Conservation (phyloP, 2,113 vertebrate species). For the Leucopsar rothschildi region DNA sequence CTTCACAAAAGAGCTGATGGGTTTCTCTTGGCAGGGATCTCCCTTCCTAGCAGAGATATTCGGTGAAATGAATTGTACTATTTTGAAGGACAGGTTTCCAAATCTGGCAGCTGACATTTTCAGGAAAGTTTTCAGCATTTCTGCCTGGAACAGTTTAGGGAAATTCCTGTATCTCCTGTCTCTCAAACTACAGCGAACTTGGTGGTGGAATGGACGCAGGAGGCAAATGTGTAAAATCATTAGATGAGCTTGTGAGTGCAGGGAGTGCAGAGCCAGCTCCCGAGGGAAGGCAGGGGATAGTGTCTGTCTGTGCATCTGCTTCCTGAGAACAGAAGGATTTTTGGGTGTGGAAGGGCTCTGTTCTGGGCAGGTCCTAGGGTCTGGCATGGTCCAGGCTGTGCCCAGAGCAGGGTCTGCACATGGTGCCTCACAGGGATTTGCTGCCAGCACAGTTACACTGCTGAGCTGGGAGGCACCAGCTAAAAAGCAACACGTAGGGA, state of each 20-base stretch:
- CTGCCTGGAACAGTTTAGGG: neutral
- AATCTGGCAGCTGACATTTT: neutral
- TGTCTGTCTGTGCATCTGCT: neutral
- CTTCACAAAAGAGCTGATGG: neutral
- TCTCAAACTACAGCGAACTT: rapidly evolving
- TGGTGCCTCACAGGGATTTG: neutral
- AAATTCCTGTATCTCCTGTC: neutral
- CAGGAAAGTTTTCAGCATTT: neutral
- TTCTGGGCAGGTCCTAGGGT: neutral
- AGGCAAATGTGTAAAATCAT: neutral
- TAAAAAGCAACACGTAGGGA: rapidly evolving
- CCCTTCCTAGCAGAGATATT: neutral
- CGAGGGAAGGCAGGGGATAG: rapidly evolving
- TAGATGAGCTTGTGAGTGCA: neutral
- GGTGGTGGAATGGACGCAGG: neutral
- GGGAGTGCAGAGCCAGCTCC: rapidly evolving
- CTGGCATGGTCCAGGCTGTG: neutral
- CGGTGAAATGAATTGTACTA: neutral
- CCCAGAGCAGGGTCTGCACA: rapidly evolving
- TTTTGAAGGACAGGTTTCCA: neutral
- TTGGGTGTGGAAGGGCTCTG: neutral
- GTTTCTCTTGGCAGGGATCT: neutral
- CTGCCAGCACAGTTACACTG: rapidly evolving
- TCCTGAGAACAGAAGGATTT: neutral
- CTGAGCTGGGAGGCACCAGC: neutral